phyloP scores from a whole-genome alignment of 2,113 vertebrate species.

The Cyprinodon variegatus region DNA sequence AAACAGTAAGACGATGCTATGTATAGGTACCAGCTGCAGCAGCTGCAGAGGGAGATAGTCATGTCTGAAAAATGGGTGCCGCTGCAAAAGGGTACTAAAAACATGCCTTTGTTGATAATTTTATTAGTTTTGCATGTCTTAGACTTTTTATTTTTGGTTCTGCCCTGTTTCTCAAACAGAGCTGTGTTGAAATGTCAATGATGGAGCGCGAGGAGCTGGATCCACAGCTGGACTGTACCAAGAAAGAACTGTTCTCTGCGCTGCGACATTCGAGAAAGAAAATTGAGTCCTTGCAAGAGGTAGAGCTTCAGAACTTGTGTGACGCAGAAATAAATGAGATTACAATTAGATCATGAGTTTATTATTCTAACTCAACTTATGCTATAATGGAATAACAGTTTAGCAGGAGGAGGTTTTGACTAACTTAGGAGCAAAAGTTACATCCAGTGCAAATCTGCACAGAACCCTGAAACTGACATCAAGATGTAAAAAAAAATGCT shows the following conservation, averaged over 20 bases:
- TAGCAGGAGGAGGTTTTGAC: not conserved
- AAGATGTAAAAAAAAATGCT: too few species aligned
- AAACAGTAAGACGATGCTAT: constrained; percentile 1
- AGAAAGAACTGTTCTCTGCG: constrained; percentile 75
- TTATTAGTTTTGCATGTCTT: not conserved
- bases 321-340: not conserved
- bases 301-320: constrained; percentile 24
- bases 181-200: constrained; percentile 45
- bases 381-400: not conserved
- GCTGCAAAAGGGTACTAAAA: constrained; percentile 25
- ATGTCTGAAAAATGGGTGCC: not conserved
- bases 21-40: constrained; percentile 53
- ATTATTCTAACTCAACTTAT: not conserved
- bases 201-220: constrained; percentile 79
- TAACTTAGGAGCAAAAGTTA: not conserved
- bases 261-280: constrained; percentile 71
- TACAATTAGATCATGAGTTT: not conserved
- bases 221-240: constrained; percentile 68
- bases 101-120: not conserved
- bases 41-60: constrained; percentile 58
- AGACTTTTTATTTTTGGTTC: not conserved
- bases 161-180: constrained; percentile 35
- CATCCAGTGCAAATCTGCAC: too few species aligned
- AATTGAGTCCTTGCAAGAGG: constrained; percentile 77
- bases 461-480: too few species aligned